Evolutionary conservation across 1,140 invertebrate species (phyloP), one percentile per base, ranked within the genome.

Genomic region (Leptinotarsa lineolata): DNA sequence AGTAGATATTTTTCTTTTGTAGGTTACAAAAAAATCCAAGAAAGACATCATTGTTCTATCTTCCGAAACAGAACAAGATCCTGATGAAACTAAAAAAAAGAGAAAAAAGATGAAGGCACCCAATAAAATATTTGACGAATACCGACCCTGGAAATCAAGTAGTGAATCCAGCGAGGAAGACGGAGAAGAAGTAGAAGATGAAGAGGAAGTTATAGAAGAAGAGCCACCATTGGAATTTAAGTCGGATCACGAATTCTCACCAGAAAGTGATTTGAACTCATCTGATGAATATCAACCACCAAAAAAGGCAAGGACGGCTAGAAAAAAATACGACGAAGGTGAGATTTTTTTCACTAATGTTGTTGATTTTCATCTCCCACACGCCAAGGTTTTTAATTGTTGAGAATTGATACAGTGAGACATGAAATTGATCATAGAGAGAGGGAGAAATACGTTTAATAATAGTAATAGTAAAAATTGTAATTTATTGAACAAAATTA

Each of bases 171-270:
- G 90, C 78, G 88, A 85, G n/a, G 86, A 86, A 13, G 87, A 90
- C 20, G 85, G 87, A 3, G 87, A 90, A 75, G 88, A 88, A 0
- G 87, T 89, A 11, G 89, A 90, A 73, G 90, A 91, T 2, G 92
- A 92, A 58, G 78, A 79, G 58, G 67, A 60, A 58, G 72, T 85
- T 0, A 88, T 90, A 39, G 87, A 90, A 13, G 90, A 88, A 6
- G 86, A 88, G n/a, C 73, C 67, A 45, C 68, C 70, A 4, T 45
- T 77, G 46, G 74, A 75, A 1, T 91, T 92, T 44, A 92, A 93
- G 84, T 95, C 94, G 0, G 95, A 96, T 84, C 95, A 97, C 80
- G 95, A 96, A 84, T 97, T 97, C 84, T 96, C 94, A 0, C 94
- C 94, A 0, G 91, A 92, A 77, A 91, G 90, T 71, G 91, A 92